Percentiles rank a stretch among this genome's conserved stretches.
Conservation (phyloP, 2,113 vertebrate species). For the Callipepla squamata region DNA sequence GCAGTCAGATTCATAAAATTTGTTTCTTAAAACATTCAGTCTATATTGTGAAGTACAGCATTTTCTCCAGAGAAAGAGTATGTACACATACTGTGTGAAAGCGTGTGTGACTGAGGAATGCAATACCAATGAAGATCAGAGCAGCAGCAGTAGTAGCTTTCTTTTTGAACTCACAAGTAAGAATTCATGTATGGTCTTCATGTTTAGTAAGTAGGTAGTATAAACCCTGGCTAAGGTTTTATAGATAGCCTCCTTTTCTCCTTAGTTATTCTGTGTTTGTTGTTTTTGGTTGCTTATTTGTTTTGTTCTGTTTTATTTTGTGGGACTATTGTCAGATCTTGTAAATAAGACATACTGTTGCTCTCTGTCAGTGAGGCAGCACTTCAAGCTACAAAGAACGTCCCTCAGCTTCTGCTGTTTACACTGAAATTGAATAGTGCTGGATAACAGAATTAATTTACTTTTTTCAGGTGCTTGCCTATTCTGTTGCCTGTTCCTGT, state of each 20-base stretch:
- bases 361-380: neutral
- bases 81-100: neutral
- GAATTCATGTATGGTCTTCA: neutral
- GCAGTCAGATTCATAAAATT: neutral
- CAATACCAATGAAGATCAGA: neutral
- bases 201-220: neutral
- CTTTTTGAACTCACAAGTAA: neutral
- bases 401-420: neutral
- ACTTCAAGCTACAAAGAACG: neutral
- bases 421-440: neutral
- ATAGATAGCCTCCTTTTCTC: too few relatives aligned
- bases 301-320: neutral
- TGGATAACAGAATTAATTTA: neutral
- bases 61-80: neutral
- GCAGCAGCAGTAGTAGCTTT: neutral
- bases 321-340: neutral
- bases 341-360: neutral
- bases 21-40: neutral
- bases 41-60: neutral
- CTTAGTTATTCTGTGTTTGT: neutral
- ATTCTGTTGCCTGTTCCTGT: constrained; percentile 86
- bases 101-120: neutral
- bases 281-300: neutral
- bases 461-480: constrained; percentile 85
- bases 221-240: neutral